Evolutionary conservation across 2,888 invertebrate species (phyloP).

Genomic region (Amorpha juglandis): DNA sequence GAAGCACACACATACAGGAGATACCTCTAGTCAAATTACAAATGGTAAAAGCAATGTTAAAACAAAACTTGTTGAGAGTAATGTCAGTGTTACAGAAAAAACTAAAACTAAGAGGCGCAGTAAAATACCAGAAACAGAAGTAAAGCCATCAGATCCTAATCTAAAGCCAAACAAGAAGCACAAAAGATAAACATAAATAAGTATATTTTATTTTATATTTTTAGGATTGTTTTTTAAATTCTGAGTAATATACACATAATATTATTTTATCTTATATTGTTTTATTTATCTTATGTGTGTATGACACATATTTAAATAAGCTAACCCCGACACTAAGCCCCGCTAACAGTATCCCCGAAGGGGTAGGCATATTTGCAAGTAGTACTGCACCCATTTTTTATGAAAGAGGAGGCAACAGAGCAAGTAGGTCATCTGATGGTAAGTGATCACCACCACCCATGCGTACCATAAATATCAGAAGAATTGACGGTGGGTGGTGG

Average conservation of each 20-base stretch:
- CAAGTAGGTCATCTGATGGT: too few species aligned
- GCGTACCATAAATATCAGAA: too few species aligned
- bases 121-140: conserved; percentile 52
- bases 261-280: not conserved
- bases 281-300: not conserved
- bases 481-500: too few species aligned
- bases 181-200: conserved; percentile 52
- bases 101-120: conserved; percentile 57
- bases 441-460: too few species aligned
- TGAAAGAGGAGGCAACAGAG: too few species aligned
- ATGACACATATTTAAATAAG: too few species aligned
- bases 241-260: conserved; percentile 4
- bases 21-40: conserved; percentile 36
- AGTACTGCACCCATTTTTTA: too few species aligned
- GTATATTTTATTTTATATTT: not conserved
- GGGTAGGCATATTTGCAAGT: too few species aligned
- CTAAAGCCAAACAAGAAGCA: conserved; percentile 60
- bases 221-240: conserved; percentile 9
- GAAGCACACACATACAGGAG: conserved; percentile 36
- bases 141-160: conserved; percentile 50
- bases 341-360: too few species aligned
- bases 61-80: conserved; percentile 49
- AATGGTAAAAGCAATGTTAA: conserved; percentile 47
- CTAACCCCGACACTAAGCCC: too few species aligned
- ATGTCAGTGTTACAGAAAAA: conserved; percentile 49